These are phyloP conservation scores for Spicauda simplicius DNA, from an alignment of 2,888 invertebrate species.

Conservation along the genomic window DNA sequence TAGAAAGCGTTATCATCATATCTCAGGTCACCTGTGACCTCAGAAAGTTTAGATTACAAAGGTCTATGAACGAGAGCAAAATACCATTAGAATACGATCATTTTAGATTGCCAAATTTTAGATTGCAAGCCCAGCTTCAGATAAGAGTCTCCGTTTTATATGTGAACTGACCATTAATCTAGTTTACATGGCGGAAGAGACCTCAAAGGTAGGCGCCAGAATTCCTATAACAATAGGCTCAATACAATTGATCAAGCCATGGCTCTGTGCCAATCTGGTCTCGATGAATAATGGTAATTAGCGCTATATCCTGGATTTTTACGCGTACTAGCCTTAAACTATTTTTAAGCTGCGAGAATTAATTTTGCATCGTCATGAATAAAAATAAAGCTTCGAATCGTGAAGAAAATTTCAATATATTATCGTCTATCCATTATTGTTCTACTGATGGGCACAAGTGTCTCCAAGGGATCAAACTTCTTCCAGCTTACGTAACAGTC, in stretches of 20 bases:
- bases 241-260: background rate
- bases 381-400: background rate
- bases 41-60: too few species aligned
- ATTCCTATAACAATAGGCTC: slow-evolving; percentile 1
- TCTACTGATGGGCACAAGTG: too few species aligned
- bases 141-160: background rate
- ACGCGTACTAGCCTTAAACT: slow-evolving; percentile 24
- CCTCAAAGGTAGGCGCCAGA: background rate
- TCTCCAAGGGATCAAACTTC: too few species aligned
- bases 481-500: too few species aligned
- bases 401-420: too few species aligned
- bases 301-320: slow-evolving; percentile 27
- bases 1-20: too few species aligned
- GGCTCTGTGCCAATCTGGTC: slow-evolving; percentile 11
- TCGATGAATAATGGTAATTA: slow-evolving; percentile 27
- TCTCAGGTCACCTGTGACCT: too few species aligned
- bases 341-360: slow-evolving; percentile 18
- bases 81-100: too few species aligned
- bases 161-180: background rate
- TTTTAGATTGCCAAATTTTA: too few species aligned
- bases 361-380: background rate
- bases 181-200: slow-evolving; percentile 4
- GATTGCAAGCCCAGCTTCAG: too few species aligned
- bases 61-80: too few species aligned
- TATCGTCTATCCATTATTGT: too few species aligned